Conservation (phyloP, 2,888 invertebrate genomes). For the Hemaris fuciformis region DNA sequence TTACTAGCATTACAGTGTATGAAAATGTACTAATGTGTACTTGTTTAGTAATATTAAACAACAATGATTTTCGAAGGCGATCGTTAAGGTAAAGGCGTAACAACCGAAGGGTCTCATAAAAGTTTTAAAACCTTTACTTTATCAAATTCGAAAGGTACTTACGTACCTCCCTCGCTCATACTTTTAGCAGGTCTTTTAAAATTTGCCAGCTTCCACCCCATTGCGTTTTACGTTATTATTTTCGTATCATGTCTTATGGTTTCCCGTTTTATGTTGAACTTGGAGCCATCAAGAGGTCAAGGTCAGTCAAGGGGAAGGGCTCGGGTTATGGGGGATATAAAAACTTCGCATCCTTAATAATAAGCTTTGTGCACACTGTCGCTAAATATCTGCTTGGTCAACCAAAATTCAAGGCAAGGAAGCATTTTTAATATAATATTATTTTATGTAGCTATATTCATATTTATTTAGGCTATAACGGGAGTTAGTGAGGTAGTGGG, state of each 20-base stretch:
- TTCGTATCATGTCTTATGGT: constrained; percentile 11
- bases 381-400: not conserved
- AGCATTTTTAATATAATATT: no score
- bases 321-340: constrained; percentile 4
- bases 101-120: not conserved
- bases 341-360: constrained; percentile 1
- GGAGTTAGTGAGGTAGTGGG: no score
- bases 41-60: no score
- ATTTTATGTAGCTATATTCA: no score
- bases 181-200: not conserved
- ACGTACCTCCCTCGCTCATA: not conserved
- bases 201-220: not conserved
- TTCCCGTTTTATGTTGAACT: constrained; percentile 20
- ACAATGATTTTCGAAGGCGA: no score
- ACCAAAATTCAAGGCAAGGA: not conserved
- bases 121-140: not conserved
- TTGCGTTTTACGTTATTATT: constrained; percentile 2
- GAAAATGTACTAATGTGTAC: no score
- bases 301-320: constrained; percentile 41
- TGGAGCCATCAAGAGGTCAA: constrained; percentile 25
- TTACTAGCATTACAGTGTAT: no score
- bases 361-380: not conserved
- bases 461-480: no score
- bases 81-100: not conserved
- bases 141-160: not conserved